Conservation (phyloP, 2,797 vertebrate species). For the Rhinoraja longicauda region DNA sequence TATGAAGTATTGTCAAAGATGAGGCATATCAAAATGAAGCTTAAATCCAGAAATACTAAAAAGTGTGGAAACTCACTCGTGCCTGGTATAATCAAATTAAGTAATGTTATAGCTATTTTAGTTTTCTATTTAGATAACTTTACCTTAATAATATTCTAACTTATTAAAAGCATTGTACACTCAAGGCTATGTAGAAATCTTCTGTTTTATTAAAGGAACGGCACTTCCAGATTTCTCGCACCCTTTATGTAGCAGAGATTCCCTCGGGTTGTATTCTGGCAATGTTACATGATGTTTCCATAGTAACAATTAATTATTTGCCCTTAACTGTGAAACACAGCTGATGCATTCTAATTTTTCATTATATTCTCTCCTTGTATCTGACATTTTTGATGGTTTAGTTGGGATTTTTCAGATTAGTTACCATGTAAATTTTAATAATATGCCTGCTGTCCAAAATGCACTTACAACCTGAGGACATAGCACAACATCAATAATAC, state of each 20-base stretch:
- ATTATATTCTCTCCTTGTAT: not conserved
- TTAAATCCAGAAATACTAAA: not conserved
- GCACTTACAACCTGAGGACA: not conserved
- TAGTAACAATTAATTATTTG: constrained; percentile 17
- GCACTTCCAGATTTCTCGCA: no score
- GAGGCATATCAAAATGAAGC: not conserved
- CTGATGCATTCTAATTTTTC: not conserved
- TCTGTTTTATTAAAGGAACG: not conserved
- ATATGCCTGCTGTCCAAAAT: not conserved
- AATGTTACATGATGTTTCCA: constrained; percentile 20
- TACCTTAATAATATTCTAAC: not conserved
- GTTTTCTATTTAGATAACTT: not conserved
- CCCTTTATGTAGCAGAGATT: not conserved
- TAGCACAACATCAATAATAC: not conserved
- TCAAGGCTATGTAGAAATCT: not conserved
- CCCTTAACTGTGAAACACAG: not conserved
- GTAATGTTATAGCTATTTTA: not conserved
- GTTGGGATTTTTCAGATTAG: constrained; percentile 9
- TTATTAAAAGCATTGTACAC: not conserved
- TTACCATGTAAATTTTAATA: constrained; percentile 6
- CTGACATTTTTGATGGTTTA: not conserved
- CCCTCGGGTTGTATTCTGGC: not conserved
- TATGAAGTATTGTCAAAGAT: not conserved
- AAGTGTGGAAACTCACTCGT: no score
- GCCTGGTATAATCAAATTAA: not conserved